phyloP scores from a whole-genome alignment of 2,797 vertebrate genomes.

The Mastacembelus armatus region DNA sequence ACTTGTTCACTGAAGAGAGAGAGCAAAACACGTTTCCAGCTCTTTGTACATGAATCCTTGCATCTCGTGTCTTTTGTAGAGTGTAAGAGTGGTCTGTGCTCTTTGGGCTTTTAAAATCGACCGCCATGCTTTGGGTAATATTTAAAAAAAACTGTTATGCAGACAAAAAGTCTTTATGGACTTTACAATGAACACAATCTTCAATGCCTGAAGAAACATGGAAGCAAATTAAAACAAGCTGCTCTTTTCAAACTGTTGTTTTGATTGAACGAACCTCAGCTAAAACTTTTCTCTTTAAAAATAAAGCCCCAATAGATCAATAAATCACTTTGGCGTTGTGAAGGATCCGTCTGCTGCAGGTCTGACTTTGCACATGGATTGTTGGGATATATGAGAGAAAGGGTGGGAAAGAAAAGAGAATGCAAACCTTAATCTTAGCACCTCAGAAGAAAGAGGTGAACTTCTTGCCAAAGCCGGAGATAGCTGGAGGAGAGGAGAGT shows the following conservation, averaged over 20 bases:
- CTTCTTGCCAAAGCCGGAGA: conserved; percentile 98
- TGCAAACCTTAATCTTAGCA: conserved; percentile 81
- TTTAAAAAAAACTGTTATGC: no score
- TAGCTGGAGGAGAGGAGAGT: conserved; percentile 81
- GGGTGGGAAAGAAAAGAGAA: neutral
- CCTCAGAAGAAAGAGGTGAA: conserved; percentile 98
- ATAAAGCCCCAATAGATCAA: neutral
- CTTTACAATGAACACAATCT: neutral
- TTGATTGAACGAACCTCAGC: neutral
- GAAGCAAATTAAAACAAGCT: neutral
- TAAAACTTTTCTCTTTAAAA: neutral
- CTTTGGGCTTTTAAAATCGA: neutral
- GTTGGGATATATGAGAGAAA: neutral
- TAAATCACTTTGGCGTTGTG: neutral
- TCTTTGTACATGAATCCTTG: conserved; percentile 8
- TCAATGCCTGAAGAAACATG: neutral
- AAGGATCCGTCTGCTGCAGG: neutral
- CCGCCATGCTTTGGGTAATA: neutral
- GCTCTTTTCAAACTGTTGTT: neutral
- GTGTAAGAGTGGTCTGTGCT: neutral
- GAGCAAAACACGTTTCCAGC: conserved; percentile 7
- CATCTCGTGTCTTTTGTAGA: neutral
- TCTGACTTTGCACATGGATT: neutral
- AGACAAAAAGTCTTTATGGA: no score
- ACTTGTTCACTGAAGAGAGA: conserved; percentile 12